Conservation (phyloP, 2,113 vertebrate species). For the Gambusia holbrooki region DNA sequence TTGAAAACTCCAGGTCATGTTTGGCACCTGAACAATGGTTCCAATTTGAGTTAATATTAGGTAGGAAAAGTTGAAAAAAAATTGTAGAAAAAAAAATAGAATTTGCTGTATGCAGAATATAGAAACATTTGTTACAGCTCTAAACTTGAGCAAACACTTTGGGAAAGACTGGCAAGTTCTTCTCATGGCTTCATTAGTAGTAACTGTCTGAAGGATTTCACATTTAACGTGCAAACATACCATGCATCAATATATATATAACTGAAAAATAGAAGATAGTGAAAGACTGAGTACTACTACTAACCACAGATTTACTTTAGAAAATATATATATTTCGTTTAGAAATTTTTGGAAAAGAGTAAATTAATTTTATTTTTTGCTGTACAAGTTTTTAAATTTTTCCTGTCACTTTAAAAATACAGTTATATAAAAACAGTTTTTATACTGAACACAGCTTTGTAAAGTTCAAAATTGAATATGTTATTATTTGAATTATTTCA, state of each 20-base stretch:
- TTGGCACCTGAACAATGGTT: background rate
- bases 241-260: conserved; percentile 69
- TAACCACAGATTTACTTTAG: no score
- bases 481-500: conserved; percentile 2
- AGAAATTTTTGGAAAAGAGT: background rate
- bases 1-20: background rate
- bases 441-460: background rate
- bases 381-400: background rate
- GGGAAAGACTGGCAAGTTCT: conserved; percentile 76
- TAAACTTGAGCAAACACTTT: conserved; percentile 75
- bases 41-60: background rate
- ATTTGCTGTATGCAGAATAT: conserved; percentile 57
- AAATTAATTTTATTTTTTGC: background rate
- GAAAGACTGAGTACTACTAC: conserved; percentile 1
- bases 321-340: background rate
- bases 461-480: conserved; percentile 67
- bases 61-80: background rate
- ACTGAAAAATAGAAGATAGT: conserved; percentile 72
- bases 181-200: conserved; percentile 71
- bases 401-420: background rate
- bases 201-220: conserved; percentile 70
- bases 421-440: background rate
- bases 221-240: conserved; percentile 66
- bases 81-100: conserved; percentile 21
- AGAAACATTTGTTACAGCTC: conserved; percentile 64